Percentiles rank a stretch among this genome's conserved stretches.
Conservation (phyloP, 2,113 vertebrate species). For the Eudyptes chrysolophus region DNA sequence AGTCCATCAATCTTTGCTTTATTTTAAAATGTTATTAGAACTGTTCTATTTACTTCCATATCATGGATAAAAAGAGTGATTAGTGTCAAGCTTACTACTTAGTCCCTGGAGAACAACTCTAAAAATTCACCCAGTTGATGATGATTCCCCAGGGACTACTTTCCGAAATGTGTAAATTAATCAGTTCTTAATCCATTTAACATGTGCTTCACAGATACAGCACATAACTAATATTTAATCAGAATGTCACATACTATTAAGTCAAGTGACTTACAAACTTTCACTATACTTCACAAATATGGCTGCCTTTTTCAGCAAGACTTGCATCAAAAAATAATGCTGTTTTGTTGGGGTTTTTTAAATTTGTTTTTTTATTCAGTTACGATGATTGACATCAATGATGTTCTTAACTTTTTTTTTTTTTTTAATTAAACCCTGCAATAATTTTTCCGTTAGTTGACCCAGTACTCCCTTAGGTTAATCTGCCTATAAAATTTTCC, state of each 20-base stretch:
- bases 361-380: neutral
- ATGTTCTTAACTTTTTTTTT: neutral
- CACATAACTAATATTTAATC: conserved; percentile 59
- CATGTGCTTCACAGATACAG: conserved; percentile 50
- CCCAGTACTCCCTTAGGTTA: neutral
- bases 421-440: neutral
- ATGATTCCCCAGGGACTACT: conserved; percentile 45
- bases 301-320: neutral
- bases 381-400: neutral
- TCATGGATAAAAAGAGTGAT: conserved; percentile 49
- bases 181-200: conserved; percentile 68
- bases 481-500: neutral
- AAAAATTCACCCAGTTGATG: conserved; percentile 57
- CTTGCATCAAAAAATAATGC: neutral
- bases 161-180: conserved; percentile 39
- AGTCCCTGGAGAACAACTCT: conserved; percentile 29
- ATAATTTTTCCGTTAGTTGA: neutral
- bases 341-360: accelerated
- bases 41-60: conserved; percentile 40
- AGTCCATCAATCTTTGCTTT: conserved; percentile 25
- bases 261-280: neutral
- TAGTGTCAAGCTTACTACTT: conserved; percentile 44
- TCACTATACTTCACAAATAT: neutral
- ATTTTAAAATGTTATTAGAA: conserved; percentile 23
- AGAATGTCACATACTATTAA: conserved; percentile 30